phyloP scores from a whole-genome alignment of 2,113 vertebrate genomes.

The Recurvirostra avosetta region DNA sequence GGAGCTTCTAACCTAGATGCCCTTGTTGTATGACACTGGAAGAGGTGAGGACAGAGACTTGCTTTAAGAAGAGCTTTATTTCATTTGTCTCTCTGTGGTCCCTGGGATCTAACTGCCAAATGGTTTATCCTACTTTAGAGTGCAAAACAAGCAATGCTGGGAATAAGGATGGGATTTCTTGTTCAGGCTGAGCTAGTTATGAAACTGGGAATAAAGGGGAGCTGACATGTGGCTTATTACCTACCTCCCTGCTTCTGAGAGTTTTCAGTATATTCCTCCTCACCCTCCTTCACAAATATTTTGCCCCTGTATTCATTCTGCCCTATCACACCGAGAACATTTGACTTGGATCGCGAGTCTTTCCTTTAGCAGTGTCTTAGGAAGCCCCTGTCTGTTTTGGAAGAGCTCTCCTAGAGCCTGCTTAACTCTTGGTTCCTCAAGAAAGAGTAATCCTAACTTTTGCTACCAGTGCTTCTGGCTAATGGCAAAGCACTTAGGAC shows the following conservation, averaged over 20 bases:
- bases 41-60: neutral
- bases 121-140: neutral
- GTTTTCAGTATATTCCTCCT: neutral
- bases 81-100: neutral
- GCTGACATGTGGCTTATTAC: neutral
- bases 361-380: neutral
- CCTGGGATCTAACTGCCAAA: neutral
- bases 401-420: neutral
- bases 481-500: conserved; percentile 17
- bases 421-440: neutral
- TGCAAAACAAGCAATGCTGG: neutral
- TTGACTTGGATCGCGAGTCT: neutral
- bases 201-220: neutral
- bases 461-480: conserved; percentile 1
- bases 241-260: neutral
- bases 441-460: conserved; percentile 4
- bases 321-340: neutral
- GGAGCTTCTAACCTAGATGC: neutral
- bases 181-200: neutral
- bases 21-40: neutral
- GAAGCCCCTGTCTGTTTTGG: neutral
- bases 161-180: neutral
- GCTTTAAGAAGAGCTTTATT: neutral
- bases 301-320: neutral
- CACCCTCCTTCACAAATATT: neutral